Conservation (phyloP, 1,140 invertebrate genomes). For the Drosophila simulans region DNA sequence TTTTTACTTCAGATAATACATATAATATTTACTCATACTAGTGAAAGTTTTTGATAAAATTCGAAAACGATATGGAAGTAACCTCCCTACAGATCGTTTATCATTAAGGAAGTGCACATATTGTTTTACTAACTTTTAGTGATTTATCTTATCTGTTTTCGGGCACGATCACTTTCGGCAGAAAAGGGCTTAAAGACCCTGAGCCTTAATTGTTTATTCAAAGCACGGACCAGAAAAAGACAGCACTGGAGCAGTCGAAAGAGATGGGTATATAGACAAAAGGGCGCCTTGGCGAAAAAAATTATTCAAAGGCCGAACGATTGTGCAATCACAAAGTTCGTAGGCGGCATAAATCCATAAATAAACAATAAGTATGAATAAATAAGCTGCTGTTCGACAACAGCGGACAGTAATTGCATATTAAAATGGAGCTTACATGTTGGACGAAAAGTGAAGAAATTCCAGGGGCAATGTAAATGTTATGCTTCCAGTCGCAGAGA, state of each 20-base stretch:
- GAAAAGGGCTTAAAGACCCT: conserved; percentile 28
- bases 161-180: neutral
- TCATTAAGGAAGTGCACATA: no score
- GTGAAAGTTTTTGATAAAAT: no score
- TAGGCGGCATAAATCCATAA: conserved; percentile 74
- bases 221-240: conserved; percentile 43
- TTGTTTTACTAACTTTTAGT: no score
- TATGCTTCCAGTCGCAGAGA: conserved; percentile 10
- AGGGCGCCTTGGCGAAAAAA: conserved; percentile 4
- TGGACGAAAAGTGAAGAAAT: conserved; percentile 31
- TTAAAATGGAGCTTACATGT: conserved; percentile 57
- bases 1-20: neutral
- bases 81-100: no score
- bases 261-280: neutral
- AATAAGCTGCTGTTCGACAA: conserved; percentile 48
- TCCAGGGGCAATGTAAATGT: conserved; percentile 13
- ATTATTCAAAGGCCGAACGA: conserved; percentile 50
- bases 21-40: no score
- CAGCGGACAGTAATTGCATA: conserved; percentile 75
- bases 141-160: no score
- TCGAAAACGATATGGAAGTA: no score
- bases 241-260: neutral
- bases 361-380: conserved; percentile 65
- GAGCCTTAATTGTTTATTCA: conserved; percentile 64
- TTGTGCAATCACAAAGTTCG: conserved; percentile 72